These are phyloP conservation scores for Ochropleura leucogaster DNA, from an alignment of 2,888 invertebrate genomes.

Conservation along the genomic window DNA sequence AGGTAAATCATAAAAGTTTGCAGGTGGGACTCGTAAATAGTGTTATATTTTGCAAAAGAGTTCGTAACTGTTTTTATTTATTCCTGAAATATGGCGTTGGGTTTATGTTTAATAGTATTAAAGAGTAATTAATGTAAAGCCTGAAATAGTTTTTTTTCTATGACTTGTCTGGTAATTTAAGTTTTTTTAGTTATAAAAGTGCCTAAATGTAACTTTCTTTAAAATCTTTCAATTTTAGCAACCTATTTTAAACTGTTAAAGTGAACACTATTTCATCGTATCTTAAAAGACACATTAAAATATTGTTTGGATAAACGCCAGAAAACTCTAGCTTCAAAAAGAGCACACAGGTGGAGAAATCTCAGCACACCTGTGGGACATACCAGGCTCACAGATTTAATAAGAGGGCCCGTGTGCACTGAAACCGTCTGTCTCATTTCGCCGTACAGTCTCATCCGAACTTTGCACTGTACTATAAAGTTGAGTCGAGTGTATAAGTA, in stretches of 20 bases:
- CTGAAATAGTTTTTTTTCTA: neutral
- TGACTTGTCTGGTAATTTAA: neutral
- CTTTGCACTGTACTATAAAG: neutral
- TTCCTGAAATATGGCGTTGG: constrained; percentile 1
- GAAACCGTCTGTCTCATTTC: constrained; percentile 12
- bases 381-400: constrained; percentile 44
- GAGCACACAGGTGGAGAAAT: constrained; percentile 38
- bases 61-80: neutral
- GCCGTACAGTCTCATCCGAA: constrained; percentile 10
- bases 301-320: neutral
- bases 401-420: constrained; percentile 27
- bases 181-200: neutral
- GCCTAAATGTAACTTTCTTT: neutral
- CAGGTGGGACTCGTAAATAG: constrained; percentile 6
- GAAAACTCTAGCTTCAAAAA: neutral
- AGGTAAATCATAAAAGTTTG: constrained; percentile 14
- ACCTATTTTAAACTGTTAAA: neutral
- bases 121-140: neutral
- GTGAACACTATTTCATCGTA: neutral
- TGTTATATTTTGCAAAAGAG: constrained; percentile 4
- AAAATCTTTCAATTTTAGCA: neutral
- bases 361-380: constrained; percentile 43
- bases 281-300: neutral
- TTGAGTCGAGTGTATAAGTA: neutral
- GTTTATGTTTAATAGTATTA: neutral